Base-by-base conservation (phyloP, 2,888 invertebrate species). In the Dendrolimus houi region DNA sequence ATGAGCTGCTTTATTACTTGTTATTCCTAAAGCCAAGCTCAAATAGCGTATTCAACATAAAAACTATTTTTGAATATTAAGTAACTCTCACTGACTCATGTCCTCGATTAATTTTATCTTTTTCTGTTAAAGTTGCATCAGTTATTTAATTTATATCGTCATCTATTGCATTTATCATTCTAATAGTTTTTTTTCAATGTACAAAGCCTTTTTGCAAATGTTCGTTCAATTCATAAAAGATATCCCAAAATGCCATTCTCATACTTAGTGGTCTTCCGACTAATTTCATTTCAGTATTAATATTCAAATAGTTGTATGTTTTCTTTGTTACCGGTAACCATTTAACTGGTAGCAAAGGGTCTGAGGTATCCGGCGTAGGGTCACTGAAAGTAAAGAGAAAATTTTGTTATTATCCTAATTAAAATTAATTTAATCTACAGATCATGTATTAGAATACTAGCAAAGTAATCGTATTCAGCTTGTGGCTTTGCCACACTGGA, bases 221-320 rank as follows among this genome's bases (percentile, higher is more conserved):
- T 54, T 59, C 58, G 17, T 75, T 74, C 6, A 69, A 54, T 55
- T 65, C 64, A 54, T 70, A 77, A 58, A 81, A 77, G 6, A 79
- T 61, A 17, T 81, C 70, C 75, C 77, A 78, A 59, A 77, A 81
- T 0, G 79, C 70, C 70, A 80, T 72, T 54, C 81, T 67, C 2
- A 64, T 55, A 17, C 73, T 65, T 9, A 68, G 69, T 9, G 77
- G 77, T 55, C 74, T 66, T 2, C 61, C 69, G 3, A 60, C 64
- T 41, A 74, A 57, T 13, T 57, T 59, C 1, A 82, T 52, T 0
- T 71, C 62, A 0, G 62, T 52, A 47, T 69, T 70, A 47, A 82
- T 77, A 52, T 67, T 64, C 47, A 81, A 55, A 54, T 69, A 80
- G 47, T 63, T 63, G 14, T 64, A 68, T 0, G 55, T 56, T 2